These are phyloP conservation scores for Macroteleia sp. DNA, from an alignment of 2,888 invertebrate species.

Conservation along the genomic window DNA sequence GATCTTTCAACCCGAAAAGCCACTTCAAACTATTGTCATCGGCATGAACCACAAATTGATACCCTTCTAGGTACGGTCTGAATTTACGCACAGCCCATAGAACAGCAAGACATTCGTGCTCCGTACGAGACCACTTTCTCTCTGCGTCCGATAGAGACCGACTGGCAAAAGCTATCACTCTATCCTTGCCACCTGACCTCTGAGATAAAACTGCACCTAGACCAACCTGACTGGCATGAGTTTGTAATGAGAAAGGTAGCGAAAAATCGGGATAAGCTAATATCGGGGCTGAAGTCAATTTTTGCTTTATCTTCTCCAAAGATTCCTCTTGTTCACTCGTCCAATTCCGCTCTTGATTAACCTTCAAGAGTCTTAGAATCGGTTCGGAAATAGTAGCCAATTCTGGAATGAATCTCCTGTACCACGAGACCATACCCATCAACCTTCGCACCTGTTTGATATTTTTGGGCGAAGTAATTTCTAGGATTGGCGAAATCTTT, in stretches of 20 bases:
- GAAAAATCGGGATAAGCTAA: too few relatives aligned
- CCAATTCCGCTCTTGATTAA: too few relatives aligned
- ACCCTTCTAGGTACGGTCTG: conserved; percentile 38
- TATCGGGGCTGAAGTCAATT: too few relatives aligned
- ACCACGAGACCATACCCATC: not conserved
- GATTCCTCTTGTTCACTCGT: too few relatives aligned
- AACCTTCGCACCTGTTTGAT: too few relatives aligned
- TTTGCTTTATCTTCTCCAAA: too few relatives aligned
- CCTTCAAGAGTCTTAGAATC: too few relatives aligned
- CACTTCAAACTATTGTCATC: conserved; percentile 62
- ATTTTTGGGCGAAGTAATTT: too few relatives aligned
- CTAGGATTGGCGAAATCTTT: too few relatives aligned
- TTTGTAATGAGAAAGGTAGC: too few relatives aligned
- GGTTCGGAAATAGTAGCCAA: not conserved
- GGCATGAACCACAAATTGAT: conserved; percentile 60
- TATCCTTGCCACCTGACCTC: not conserved
- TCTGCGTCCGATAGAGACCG: conserved; percentile 37
- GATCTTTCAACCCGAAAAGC: conserved; percentile 38
- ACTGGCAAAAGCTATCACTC: conserved; percentile 61
- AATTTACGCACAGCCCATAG: conserved; percentile 48
- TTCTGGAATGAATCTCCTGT: not conserved
- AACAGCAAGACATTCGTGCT: conserved; percentile 60
- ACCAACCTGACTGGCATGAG: too few relatives aligned
- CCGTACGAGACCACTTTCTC: conserved; percentile 51
- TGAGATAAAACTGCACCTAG: too few relatives aligned